Base-by-base conservation (phyloP, 2,888 invertebrate genomes). In the Antitype chi region DNA sequence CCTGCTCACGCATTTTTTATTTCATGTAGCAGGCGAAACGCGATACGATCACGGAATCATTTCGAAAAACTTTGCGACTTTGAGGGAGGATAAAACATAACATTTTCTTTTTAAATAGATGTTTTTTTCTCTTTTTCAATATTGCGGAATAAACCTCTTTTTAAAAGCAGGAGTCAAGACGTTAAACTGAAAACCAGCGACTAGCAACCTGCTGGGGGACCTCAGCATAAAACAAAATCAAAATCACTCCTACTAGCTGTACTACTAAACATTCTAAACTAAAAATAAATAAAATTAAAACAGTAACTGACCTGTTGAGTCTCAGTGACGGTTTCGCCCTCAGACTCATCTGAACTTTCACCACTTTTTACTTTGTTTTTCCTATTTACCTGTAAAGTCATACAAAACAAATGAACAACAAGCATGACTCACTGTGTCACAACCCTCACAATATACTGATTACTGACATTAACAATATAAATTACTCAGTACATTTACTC, bases 311-410 rank as follows among this genome's bases (percentile, higher is more conserved):
- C 96, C 95, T 96, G 96, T 90, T 97, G 97, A 74, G 97, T 97
- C 89, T 97, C 97, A 59, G 95, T 96, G 82, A 96, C 94, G 32
- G 94, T 94, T 87, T 97, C 97, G 52, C 95, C 94, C 86, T 97
- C 97, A 63, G 97, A 97, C 81, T 97, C 97, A 90, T 96, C 97
- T 66, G 97, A 97, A 87, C 96, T 97, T 92, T 96, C 96, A 32
- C 94, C 95, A 71, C 93, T 93, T 91, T 96, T 96, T 83, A 93
- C 94, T 93, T 94, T 95, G 89, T 93, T 95, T 93, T 96, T 96
- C 87, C 95, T 95, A 94, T 95, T 96, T 90, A 96, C 96, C 96
- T 96, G 94, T 75, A 94, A 87, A 88, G 81, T 43, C 43, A 86
- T 59, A 82, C 15, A 52, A 68, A 25, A 75, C 20, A 64, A 64